phyloP scores from a whole-genome alignment of 2,888 invertebrate genomes.

The Bedellia somnulentella region DNA sequence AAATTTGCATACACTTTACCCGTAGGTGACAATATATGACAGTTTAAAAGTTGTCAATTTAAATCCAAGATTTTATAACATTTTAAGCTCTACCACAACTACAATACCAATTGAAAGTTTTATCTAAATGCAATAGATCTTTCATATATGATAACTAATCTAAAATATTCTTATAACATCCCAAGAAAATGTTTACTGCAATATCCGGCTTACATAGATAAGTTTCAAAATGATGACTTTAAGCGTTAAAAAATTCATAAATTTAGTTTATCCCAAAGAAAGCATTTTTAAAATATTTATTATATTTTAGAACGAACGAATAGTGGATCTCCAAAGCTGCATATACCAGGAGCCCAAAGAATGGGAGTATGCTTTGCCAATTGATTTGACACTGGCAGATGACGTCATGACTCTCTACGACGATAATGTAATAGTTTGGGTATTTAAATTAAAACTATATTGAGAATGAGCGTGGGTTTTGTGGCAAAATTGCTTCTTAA shows the following conservation, averaged over 20 bases:
- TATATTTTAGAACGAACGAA: slow-evolving; percentile 32
- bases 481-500: too few relatives aligned
- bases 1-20: too few relatives aligned
- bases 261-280: too few relatives aligned
- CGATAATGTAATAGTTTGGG: slow-evolving; percentile 54
- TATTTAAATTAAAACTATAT: slow-evolving; percentile 28
- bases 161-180: neutral
- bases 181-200: too few relatives aligned
- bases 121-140: too few relatives aligned
- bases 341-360: slow-evolving; percentile 15
- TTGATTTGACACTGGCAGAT: slow-evolving; percentile 35
- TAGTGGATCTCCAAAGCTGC: slow-evolving; percentile 28
- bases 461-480: slow-evolving; percentile 25
- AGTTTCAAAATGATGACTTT: neutral
- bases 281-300: too few relatives aligned
- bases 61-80: too few relatives aligned
- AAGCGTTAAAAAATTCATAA: neutral
- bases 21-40: too few relatives aligned
- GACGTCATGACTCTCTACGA: slow-evolving; percentile 28
- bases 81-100: too few relatives aligned
- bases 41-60: too few relatives aligned
- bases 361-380: slow-evolving; percentile 17
- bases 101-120: too few relatives aligned
- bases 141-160: too few relatives aligned
- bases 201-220: neutral